A percentile compares a stretch with the other conserved stretches of the same genome.
Conservation (phyloP, 2,113 vertebrate genomes). For the Aptenodytes patagonicus region DNA sequence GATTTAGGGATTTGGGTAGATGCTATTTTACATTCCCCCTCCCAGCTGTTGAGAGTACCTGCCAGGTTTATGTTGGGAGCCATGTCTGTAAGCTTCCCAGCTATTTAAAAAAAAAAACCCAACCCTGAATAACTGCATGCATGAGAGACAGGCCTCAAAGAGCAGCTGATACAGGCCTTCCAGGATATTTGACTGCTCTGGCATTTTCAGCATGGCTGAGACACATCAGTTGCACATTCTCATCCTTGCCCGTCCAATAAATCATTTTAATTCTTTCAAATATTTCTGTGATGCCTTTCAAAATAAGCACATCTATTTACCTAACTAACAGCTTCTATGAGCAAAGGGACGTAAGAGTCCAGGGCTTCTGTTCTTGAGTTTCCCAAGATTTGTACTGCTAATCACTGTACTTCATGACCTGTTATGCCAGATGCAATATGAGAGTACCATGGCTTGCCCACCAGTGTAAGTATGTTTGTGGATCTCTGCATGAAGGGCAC, state of each 20-base stretch:
- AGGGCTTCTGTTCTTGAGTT: neutral
- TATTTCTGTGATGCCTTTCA: neutral
- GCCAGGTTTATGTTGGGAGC: conserved; percentile 13
- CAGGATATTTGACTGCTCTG: neutral
- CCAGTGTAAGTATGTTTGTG: neutral
- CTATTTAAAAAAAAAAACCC: conserved; percentile 60
- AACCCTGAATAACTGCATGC: conserved; percentile 3
- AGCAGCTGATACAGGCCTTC: neutral
- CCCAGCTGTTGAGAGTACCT: neutral
- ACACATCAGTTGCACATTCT: neutral
- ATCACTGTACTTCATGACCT: neutral
- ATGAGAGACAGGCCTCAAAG: neutral
- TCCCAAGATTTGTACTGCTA: neutral
- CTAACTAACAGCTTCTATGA: neutral
- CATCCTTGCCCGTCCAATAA: neutral
- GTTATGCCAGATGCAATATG: neutral
- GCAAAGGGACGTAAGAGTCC: neutral
- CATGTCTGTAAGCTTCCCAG: conserved; percentile 33
- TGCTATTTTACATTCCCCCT: conserved; percentile 27
- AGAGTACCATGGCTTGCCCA: neutral
- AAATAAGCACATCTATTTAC: neutral
- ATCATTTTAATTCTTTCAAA: conserved; percentile 2
- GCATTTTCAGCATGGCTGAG: neutral
- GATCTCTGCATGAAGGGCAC: neutral
- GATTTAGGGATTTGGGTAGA: conserved; percentile 11